A percentile compares a stretch with the other conserved stretches of the same genome.
Evolutionary conservation across 2,797 vertebrate species (phyloP).

Genomic region (Chiropotes sagulatus): DNA sequence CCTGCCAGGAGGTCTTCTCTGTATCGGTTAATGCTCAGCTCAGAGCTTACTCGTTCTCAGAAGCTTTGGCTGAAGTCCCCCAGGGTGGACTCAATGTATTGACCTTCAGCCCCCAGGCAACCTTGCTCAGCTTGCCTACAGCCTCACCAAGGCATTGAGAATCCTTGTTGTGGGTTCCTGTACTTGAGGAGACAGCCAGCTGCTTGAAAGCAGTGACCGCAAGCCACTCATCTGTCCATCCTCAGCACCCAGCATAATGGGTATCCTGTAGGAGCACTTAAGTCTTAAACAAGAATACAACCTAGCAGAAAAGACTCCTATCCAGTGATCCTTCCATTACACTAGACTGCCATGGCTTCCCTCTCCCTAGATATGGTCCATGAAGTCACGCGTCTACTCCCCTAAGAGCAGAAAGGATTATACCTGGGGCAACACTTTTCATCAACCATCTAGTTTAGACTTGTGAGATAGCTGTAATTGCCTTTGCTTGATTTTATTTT

Average conservation of each 20-base stretch:
- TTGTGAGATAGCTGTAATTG: background rate
- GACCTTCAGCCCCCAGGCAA: background rate
- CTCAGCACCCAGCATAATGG: fast-evolving
- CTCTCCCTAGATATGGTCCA: background rate
- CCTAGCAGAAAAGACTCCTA: fast-evolving
- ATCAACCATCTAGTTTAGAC: background rate
- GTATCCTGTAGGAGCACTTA: fast-evolving
- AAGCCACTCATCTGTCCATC: fast-evolving
- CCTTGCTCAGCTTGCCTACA: background rate
- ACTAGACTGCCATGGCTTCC: background rate
- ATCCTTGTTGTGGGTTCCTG: background rate
- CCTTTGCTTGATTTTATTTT: background rate
- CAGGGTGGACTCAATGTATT: fast-evolving
- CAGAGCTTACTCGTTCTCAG: background rate
- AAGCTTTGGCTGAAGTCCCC: background rate
- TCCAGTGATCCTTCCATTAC: fast-evolving
- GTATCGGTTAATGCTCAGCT: background rate
- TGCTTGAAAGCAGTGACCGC: too few relatives aligned
- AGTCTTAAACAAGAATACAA: background rate
- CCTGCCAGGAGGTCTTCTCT: background rate
- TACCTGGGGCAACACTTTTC: fast-evolving
- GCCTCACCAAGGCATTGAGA: fast-evolving
- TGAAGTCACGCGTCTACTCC: background rate
- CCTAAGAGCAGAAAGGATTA: background rate
- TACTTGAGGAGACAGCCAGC: fast-evolving